phyloP scores from a whole-genome alignment of 1,140 invertebrate species.

The Ctenoplectra terminalis region DNA sequence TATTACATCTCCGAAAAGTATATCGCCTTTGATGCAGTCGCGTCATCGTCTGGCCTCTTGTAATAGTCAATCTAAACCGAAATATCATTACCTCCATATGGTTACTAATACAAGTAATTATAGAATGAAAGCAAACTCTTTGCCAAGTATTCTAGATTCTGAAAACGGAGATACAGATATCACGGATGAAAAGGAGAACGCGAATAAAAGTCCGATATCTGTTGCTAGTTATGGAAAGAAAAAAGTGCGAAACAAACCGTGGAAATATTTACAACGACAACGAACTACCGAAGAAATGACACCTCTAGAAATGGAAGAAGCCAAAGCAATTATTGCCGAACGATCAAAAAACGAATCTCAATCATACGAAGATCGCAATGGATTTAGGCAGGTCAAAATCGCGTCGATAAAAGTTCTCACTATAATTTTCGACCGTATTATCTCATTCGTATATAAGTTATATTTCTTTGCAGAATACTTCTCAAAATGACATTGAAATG shows the following conservation, averaged over 20 bases:
- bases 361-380: constrained; percentile 59
- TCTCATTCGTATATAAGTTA: constrained; percentile 40
- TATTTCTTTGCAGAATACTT: constrained; percentile 62
- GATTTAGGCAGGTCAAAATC: constrained; percentile 67
- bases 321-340: constrained; percentile 48
- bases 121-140: constrained; percentile 88
- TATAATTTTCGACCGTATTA: background rate
- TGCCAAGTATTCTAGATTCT: constrained; percentile 91
- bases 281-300: constrained; percentile 80
- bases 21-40: constrained; percentile 77
- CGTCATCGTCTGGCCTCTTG: constrained; percentile 77
- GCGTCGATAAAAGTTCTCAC: constrained; percentile 14
- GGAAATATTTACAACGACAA: constrained; percentile 79
- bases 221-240: constrained; percentile 82
- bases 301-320: constrained; percentile 72
- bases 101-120: constrained; percentile 84
- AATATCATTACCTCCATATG: constrained; percentile 81
- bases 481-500: constrained; percentile 77
- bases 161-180: constrained; percentile 86
- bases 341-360: constrained; percentile 49
- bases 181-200: constrained; percentile 82
- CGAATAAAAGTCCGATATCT: constrained; percentile 85
- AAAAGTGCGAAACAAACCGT: constrained; percentile 75
- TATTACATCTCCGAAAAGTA: constrained; percentile 71
- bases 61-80: constrained; percentile 75